Percentiles rank a stretch among this genome's conserved stretches.
phyloP scores from a whole-genome alignment of 1,140 invertebrate genomes.

The Linepithema humile region DNA sequence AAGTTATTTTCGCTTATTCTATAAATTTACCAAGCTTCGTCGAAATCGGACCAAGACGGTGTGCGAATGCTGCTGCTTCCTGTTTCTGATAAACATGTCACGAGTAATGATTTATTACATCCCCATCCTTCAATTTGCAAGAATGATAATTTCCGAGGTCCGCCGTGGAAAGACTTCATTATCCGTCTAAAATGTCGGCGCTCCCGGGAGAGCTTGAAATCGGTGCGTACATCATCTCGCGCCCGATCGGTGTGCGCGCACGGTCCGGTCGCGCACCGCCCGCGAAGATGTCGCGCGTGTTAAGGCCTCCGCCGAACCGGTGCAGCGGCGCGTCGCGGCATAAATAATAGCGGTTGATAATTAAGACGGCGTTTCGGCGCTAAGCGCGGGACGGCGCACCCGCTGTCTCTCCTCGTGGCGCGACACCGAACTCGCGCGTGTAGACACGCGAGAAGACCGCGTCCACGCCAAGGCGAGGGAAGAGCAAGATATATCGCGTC shows the following conservation, averaged over 20 bases:
- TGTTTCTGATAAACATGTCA: not conserved
- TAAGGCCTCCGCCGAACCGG: not conserved
- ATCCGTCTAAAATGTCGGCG: not conserved
- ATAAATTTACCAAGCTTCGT: not conserved
- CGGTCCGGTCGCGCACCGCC: not conserved
- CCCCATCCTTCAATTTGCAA: not conserved
- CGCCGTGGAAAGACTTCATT: slow-evolving; percentile 13
- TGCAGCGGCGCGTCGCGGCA: slow-evolving; percentile 20
- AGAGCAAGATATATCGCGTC: slow-evolving; percentile 60
- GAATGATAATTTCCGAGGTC: not conserved
- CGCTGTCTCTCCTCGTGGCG: slow-evolving; percentile 75
- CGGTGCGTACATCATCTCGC: slow-evolving; percentile 32
- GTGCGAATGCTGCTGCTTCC: not conserved
- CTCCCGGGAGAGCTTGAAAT: slow-evolving; percentile 8
- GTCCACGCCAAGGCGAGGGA: slow-evolving; percentile 28
- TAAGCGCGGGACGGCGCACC: slow-evolving; percentile 71
- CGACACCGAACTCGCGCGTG: slow-evolving; percentile 71
- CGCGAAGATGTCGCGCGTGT: not conserved
- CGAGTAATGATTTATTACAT: not conserved
- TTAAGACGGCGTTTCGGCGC: slow-evolving; percentile 75
- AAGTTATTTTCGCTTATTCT: not conserved
- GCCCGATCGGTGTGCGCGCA: not conserved
- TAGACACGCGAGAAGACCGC: slow-evolving; percentile 75
- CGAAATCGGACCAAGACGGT: not conserved
- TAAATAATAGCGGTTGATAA: slow-evolving; percentile 78